Conservation (phyloP, 2,113 vertebrate genomes). For the Lepisosteus osseus region DNA sequence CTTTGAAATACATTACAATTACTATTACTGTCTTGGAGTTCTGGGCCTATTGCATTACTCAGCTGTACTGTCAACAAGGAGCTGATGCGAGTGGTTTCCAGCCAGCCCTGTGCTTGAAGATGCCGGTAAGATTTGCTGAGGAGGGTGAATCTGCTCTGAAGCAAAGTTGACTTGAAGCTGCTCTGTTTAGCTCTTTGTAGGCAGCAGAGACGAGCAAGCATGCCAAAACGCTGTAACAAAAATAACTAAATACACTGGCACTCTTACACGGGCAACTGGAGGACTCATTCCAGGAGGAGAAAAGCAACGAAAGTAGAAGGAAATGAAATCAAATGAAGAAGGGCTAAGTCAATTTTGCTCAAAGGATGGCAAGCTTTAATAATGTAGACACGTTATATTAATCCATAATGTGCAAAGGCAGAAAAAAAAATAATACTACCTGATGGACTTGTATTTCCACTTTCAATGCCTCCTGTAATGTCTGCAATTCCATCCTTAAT, state of each 20-base stretch:
- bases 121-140: conserved; percentile 2
- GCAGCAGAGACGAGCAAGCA: neutral
- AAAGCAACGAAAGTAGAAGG: neutral
- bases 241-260: neutral
- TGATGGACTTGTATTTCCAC: conserved; percentile 99
- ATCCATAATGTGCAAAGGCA: neutral
- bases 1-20: neutral
- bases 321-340: neutral
- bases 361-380: neutral
- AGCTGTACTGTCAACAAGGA: neutral
- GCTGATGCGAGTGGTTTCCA: conserved; percentile 13
- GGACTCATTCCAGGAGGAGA: neutral
- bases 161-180: neutral
- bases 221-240: neutral
- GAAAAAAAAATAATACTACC: conserved; percentile 57
- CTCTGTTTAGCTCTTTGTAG: neutral
- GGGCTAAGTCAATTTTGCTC: neutral
- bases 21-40: neutral
- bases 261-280: neutral
- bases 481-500: conserved; percentile 97
- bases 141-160: neutral
- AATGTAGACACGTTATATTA: neutral
- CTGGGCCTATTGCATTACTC: neutral
- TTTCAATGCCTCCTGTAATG: conserved; percentile 97
- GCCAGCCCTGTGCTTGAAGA: neutral